A percentile compares a stretch with the other conserved stretches of the same genome.
Evolutionary conservation across 2,113 vertebrate species (phyloP).

Genomic region (Acanthisitta chloris): DNA sequence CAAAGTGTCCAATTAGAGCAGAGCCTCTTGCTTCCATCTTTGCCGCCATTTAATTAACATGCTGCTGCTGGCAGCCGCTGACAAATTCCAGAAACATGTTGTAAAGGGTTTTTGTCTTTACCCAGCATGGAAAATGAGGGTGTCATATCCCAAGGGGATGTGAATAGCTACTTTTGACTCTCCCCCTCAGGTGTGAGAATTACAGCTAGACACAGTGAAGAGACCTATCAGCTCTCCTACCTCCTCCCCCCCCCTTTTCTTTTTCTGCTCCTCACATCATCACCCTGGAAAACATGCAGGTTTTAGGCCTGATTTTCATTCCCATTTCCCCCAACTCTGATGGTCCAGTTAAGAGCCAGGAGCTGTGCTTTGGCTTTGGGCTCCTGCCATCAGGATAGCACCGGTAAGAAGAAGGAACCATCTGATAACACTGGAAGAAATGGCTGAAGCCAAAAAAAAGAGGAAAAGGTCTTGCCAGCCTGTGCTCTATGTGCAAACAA

Average conservation of each 20-base stretch:
- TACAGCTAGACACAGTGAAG: not conserved
- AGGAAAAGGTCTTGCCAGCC: not conserved
- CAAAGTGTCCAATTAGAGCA: conserved; percentile 82
- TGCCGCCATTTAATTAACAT: conserved; percentile 81
- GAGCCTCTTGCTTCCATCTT: conserved; percentile 78
- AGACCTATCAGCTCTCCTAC: conserved; percentile 29
- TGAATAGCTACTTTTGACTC: conserved; percentile 75
- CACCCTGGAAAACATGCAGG: conserved; percentile 5
- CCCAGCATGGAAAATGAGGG: conserved; percentile 79
- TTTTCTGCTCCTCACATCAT: not conserved
- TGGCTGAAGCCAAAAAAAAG: not conserved
- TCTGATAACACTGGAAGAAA: not conserved
- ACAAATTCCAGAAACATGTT: conserved; percentile 80
- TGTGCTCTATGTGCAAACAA: accelerated
- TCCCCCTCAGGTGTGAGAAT: conserved; percentile 66
- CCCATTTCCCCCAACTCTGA: not conserved
- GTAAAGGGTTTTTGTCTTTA: conserved; percentile 80
- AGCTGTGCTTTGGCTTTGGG: not conserved
- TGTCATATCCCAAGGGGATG: conserved; percentile 68
- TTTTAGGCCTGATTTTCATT: conserved; percentile 1
- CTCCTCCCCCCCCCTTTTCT: not conserved
- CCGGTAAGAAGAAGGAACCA: not conserved
- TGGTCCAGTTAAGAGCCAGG: not conserved
- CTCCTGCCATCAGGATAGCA: not conserved
- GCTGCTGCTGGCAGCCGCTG: conserved; percentile 78